Conservation (phyloP, 2,797 vertebrate species). For the Macropodus opercularis region DNA sequence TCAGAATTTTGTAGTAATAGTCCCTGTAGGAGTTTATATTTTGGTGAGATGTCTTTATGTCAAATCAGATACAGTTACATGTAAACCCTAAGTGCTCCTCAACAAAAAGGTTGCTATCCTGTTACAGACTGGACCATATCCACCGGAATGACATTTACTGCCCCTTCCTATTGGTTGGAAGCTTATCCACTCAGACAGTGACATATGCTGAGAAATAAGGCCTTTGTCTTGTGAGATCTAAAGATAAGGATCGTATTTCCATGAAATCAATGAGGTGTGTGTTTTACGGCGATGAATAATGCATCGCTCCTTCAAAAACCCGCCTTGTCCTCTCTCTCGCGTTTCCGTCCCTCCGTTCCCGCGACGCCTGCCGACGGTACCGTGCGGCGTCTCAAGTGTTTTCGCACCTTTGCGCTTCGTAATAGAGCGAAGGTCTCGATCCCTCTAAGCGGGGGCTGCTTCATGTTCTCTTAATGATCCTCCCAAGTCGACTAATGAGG, state of each 20-base stretch:
- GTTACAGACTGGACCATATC: slow-evolving; percentile 30
- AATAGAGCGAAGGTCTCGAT: slow-evolving; percentile 73
- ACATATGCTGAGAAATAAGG: slow-evolving; percentile 77
- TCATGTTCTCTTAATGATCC: slow-evolving; percentile 63
- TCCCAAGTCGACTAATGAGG: slow-evolving; percentile 51
- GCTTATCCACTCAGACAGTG: slow-evolving; percentile 77
- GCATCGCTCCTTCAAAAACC: slow-evolving; percentile 63
- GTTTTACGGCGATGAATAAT: slow-evolving; percentile 79
- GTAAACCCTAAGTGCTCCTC: slow-evolving; percentile 8
- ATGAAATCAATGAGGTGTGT: slow-evolving; percentile 81
- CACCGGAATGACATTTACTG: slow-evolving; percentile 60
- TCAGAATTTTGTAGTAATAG: not conserved
- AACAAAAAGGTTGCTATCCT: slow-evolving; percentile 27
- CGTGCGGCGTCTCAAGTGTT: slow-evolving; percentile 67
- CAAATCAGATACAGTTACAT: slow-evolving; percentile 21
- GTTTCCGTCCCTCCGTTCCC: slow-evolving; percentile 42
- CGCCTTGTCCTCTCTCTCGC: slow-evolving; percentile 35
- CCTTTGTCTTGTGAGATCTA: slow-evolving; percentile 77
- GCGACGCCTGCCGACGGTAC: slow-evolving; percentile 40
- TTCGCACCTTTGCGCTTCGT: slow-evolving; percentile 75
- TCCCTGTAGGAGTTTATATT: slow-evolving; percentile 9
- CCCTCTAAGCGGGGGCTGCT: slow-evolving; percentile 47
- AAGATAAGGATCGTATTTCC: slow-evolving; percentile 82
- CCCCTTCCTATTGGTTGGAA: slow-evolving; percentile 62
- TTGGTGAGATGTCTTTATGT: not conserved